Evolutionary conservation across 2,888 invertebrate genomes (phyloP).

Genomic region (Cosmopolites sordidus): DNA sequence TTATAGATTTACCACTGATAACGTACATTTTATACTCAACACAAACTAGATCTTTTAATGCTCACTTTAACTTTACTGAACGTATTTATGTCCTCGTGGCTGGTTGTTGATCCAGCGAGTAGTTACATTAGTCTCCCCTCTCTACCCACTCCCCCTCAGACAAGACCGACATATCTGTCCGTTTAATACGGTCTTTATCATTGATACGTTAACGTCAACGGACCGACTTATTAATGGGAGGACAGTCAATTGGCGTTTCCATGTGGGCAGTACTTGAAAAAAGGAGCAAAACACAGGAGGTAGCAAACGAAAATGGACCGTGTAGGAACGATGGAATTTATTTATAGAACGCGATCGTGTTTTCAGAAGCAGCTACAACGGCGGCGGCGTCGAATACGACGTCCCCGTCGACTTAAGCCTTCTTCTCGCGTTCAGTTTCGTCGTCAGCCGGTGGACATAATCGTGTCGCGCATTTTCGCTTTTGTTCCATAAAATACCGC

Average conservation of each 20-base stretch:
- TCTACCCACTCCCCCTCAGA: too few relatives aligned
- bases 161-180: too few relatives aligned
- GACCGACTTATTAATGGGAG: background rate
- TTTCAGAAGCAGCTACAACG: constrained; percentile 7
- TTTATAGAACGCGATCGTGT: constrained; percentile 42
- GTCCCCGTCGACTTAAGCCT: constrained; percentile 11
- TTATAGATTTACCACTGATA: too few relatives aligned
- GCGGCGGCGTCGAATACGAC: too few relatives aligned
- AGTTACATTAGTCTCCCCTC: too few relatives aligned
- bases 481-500: constrained; percentile 4
- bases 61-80: too few relatives aligned
- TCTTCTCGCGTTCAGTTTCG: constrained; percentile 13
- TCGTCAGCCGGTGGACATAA: constrained; percentile 5
- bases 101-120: too few relatives aligned
- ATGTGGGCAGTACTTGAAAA: constrained; percentile 9
- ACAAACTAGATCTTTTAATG: too few relatives aligned
- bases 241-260: constrained; percentile 1
- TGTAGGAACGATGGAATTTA: constrained; percentile 44
- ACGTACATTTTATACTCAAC: too few relatives aligned
- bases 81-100: too few relatives aligned
- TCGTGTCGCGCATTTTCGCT: background rate
- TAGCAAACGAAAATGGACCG: constrained; percentile 40
- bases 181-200: background rate
- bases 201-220: background rate
- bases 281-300: constrained; percentile 34